Percentiles rank a stretch among this genome's conserved stretches.
These are phyloP conservation scores for Herpetotheres cachinnans DNA, from an alignment of 2,113 vertebrate species.

Conservation along the genomic window DNA sequence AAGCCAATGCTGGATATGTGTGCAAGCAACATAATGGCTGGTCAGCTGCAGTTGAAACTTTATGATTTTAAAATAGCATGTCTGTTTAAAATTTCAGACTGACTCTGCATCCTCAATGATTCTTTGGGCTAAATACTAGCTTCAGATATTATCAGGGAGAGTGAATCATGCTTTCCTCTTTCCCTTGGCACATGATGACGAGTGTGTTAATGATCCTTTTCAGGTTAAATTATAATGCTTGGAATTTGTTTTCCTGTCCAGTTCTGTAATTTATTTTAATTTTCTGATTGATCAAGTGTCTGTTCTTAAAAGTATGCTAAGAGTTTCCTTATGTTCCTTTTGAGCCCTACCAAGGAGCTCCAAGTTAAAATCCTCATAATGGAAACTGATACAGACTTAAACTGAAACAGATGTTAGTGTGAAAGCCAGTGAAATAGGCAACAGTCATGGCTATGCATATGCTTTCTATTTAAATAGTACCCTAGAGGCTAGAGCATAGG, in stretches of 20 bases:
- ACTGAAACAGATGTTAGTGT: conserved; percentile 1
- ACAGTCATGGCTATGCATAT: not conserved
- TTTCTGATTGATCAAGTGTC: not conserved
- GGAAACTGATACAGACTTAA: not conserved
- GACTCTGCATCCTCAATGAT: not conserved
- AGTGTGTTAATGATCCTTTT: not conserved
- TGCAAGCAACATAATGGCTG: not conserved
- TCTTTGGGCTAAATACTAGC: not conserved
- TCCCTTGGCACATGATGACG: not conserved
- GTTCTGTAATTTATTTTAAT: not conserved
- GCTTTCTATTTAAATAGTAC: not conserved
- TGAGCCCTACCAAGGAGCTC: not conserved
- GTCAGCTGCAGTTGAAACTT: not conserved
- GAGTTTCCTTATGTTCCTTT: not conserved
- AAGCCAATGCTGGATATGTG: not conserved
- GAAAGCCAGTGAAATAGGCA: not conserved
- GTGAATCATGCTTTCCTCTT: conserved; percentile 17
- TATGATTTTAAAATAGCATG: not conserved
- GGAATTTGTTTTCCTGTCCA: not conserved
- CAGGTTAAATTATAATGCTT: not conserved
- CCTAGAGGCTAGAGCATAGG: not conserved
- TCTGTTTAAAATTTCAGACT: not conserved
- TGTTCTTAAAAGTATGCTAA: not conserved
- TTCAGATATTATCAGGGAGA: conserved; percentile 3
- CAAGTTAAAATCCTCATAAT: not conserved